Evolutionary conservation across 1,140 invertebrate genomes (phyloP).

Genomic region (Atopsyche davidsoni): DNA sequence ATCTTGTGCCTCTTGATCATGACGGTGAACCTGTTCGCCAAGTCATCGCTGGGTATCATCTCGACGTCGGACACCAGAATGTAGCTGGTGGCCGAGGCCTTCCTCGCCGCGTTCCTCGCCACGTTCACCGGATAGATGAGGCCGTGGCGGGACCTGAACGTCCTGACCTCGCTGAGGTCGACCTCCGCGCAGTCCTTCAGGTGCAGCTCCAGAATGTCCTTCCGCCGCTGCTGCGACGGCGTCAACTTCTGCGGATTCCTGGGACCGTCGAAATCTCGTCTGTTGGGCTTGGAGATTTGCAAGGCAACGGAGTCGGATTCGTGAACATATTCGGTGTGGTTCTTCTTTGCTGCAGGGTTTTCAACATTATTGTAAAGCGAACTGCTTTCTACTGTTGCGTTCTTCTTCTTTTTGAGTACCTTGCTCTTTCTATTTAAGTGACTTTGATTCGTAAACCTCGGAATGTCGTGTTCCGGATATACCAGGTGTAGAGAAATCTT

Average conservation of each 20-base stretch:
- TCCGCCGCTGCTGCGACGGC: too few relatives aligned
- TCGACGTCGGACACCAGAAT: slow-evolving; percentile 74
- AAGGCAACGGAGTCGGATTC: too few relatives aligned
- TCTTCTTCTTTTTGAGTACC: neutral
- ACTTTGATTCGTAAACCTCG: slow-evolving; percentile 28
- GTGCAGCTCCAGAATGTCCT: slow-evolving; percentile 16
- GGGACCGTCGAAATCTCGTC: too few relatives aligned
- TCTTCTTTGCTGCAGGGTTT: too few relatives aligned
- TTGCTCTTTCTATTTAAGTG: neutral
- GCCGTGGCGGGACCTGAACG: slow-evolving; percentile 47
- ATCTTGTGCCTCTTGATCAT: slow-evolving; percentile 47
- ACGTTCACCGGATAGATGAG: slow-evolving; percentile 73
- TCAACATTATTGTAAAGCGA: neutral
- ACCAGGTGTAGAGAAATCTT: slow-evolving; percentile 65
- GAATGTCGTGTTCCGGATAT: slow-evolving; percentile 48
- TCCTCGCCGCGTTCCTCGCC: slow-evolving; percentile 62
- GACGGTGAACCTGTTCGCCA: slow-evolving; percentile 56
- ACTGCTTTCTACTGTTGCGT: neutral
- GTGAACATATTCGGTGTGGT: too few relatives aligned
- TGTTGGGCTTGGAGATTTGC: too few relatives aligned
- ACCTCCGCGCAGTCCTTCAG: slow-evolving; percentile 40
- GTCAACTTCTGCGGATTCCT: too few relatives aligned
- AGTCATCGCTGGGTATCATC: slow-evolving; percentile 59
- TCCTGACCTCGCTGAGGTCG: slow-evolving; percentile 38
- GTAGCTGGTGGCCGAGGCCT: slow-evolving; percentile 54